phyloP scores from a whole-genome alignment of 2,113 vertebrate genomes.

The Numenius arquata region DNA sequence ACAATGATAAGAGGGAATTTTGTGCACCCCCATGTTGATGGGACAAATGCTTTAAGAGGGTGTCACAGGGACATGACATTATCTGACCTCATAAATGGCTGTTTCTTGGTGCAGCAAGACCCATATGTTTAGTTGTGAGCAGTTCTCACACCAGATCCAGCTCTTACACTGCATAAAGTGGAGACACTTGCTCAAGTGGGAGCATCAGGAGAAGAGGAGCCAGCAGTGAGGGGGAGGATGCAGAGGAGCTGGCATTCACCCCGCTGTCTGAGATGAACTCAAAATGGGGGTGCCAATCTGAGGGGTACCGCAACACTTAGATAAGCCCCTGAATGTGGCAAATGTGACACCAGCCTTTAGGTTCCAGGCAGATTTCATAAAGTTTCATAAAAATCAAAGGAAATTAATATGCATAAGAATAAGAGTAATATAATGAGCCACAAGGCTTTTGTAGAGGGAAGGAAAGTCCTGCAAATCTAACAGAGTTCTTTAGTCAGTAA shows the following conservation, averaged over 20 bases:
- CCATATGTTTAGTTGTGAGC: background rate
- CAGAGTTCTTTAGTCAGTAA: background rate
- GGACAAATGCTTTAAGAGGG: background rate
- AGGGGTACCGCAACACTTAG: background rate
- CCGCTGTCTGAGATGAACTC: accelerated
- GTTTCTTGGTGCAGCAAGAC: background rate
- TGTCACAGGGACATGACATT: accelerated
- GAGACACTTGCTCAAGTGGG: background rate
- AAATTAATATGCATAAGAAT: background rate
- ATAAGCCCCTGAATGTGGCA: background rate
- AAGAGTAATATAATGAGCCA: background rate
- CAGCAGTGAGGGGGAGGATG: background rate
- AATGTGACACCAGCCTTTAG: accelerated
- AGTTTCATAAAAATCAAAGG: background rate
- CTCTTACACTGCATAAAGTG: accelerated
- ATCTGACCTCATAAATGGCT: background rate
- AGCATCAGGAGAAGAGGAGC: background rate
- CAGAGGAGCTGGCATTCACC: background rate
- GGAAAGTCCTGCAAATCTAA: background rate
- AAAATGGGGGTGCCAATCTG: background rate
- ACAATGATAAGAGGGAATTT: background rate
- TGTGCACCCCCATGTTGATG: background rate
- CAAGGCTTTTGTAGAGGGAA: background rate
- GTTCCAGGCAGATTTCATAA: background rate
- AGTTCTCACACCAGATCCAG: background rate